Evolutionary conservation across 2,113 vertebrate genomes (phyloP).

Genomic region (Aleadryas rufinucha): DNA sequence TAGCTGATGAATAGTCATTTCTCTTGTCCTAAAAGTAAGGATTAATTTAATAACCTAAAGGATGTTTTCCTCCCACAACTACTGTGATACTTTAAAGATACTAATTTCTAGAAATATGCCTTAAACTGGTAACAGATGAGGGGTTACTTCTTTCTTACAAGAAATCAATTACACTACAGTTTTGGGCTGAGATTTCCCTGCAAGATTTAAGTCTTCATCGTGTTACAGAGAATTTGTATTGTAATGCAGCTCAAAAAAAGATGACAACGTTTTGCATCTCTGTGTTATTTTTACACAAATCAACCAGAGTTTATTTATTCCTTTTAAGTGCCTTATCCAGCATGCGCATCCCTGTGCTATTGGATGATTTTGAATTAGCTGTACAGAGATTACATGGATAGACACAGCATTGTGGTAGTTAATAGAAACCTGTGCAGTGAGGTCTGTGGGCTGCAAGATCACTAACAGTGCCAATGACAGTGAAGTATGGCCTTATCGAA

Average conservation of each 20-base stretch:
- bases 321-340: background rate
- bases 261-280: background rate
- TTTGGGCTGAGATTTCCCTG: background rate
- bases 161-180: background rate
- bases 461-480: slow-evolving; percentile 75
- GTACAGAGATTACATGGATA: slow-evolving; percentile 71
- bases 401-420: slow-evolving; percentile 79
- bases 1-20: background rate
- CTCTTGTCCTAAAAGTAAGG: background rate
- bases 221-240: background rate
- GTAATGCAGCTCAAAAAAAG: background rate
- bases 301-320: slow-evolving; percentile 24
- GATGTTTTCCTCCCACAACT: background rate
- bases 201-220: background rate
- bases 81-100: background rate
- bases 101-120: background rate
- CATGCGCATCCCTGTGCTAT: slow-evolving; percentile 10
- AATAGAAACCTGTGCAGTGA: slow-evolving; percentile 82
- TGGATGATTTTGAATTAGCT: slow-evolving; percentile 47
- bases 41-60: background rate
- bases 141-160: background rate
- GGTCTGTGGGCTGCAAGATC: slow-evolving; percentile 71
- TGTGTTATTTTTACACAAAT: slow-evolving; percentile 21
- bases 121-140: background rate
- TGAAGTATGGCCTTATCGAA: slow-evolving; percentile 73